A percentile compares a stretch with the other conserved stretches of the same genome.
These are phyloP conservation scores for Empidonax alnorum DNA, from an alignment of 2,113 vertebrate species.

Conservation along the genomic window DNA sequence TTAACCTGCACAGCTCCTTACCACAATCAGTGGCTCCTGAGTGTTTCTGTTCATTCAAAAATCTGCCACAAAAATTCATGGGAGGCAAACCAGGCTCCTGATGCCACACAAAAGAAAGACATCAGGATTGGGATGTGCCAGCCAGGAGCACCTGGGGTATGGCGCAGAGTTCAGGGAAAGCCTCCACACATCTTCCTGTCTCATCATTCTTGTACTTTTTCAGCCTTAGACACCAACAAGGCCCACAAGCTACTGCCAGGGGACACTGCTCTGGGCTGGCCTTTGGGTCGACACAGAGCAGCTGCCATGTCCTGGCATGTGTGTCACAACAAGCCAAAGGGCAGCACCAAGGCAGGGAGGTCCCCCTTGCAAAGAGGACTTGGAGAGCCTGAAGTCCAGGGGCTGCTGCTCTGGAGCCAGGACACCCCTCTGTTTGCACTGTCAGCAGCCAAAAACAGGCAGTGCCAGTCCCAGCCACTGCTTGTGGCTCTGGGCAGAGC, in stretches of 20 bases:
- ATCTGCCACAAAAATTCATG: background rate
- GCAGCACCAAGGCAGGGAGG: background rate
- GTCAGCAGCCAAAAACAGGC: background rate
- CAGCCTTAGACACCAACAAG: background rate
- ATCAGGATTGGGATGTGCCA: background rate
- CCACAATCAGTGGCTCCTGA: background rate
- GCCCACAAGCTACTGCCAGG: background rate
- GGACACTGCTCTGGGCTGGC: background rate
- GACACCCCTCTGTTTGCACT: background rate
- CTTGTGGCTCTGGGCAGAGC: background rate
- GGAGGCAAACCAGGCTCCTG: background rate
- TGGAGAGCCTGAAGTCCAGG: background rate
- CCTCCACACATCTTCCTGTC: background rate
- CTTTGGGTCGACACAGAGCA: background rate
- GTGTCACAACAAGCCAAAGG: background rate
- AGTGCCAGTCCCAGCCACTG: background rate
- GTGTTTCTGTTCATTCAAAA: background rate
- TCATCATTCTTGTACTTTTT: rapidly evolving
- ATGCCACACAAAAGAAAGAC: background rate
- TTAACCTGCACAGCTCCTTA: background rate
- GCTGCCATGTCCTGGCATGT: background rate
- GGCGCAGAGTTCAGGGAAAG: background rate
- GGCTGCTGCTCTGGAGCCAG: background rate
- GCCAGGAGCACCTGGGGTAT: background rate
- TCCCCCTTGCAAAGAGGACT: background rate